Evolutionary conservation across 1,140 invertebrate genomes (phyloP).

Genomic region (Archegozetes longisetosus): DNA sequence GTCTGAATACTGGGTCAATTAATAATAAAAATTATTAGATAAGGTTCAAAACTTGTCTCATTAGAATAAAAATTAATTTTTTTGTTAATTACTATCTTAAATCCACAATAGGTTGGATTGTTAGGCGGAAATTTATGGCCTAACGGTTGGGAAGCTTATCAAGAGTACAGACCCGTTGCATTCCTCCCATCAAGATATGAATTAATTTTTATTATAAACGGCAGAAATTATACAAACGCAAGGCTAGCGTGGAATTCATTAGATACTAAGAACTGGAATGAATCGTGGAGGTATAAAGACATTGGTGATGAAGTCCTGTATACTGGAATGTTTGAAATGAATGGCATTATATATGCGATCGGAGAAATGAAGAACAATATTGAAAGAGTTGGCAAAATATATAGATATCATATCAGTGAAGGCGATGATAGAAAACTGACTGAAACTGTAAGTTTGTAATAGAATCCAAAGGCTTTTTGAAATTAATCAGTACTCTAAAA

Average conservation of each 20-base stretch:
- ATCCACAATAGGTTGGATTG: conserved; percentile 7
- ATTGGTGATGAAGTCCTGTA: not conserved
- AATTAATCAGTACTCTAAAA: too few species aligned
- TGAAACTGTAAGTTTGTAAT: conserved; percentile 5
- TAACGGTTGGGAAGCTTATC: conserved; percentile 12
- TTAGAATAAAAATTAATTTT: too few species aligned
- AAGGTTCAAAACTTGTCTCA: too few species aligned
- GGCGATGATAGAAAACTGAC: conserved; percentile 1
- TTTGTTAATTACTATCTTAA: not conserved
- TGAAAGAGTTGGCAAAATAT: conserved; percentile 12
- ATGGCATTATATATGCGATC: conserved; percentile 13
- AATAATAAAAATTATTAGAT: too few species aligned
- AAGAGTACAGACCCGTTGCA: conserved; percentile 7
- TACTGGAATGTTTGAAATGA: conserved; percentile 15
- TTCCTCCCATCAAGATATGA: conserved; percentile 8
- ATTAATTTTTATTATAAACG: conserved; percentile 9
- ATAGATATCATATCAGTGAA: conserved; percentile 6
- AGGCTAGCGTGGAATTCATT: conserved; percentile 5
- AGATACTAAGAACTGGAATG: conserved; percentile 3
- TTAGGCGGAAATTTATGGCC: conserved; percentile 12
- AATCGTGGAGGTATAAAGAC: conserved; percentile 5
- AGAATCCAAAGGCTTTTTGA: too few species aligned
- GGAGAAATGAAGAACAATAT: not conserved
- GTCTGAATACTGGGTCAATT: too few species aligned
- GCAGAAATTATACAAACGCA: not conserved